Evolutionary conservation across 2,797 vertebrate species (phyloP).

Genomic region (Sebastes hopkinsi): DNA sequence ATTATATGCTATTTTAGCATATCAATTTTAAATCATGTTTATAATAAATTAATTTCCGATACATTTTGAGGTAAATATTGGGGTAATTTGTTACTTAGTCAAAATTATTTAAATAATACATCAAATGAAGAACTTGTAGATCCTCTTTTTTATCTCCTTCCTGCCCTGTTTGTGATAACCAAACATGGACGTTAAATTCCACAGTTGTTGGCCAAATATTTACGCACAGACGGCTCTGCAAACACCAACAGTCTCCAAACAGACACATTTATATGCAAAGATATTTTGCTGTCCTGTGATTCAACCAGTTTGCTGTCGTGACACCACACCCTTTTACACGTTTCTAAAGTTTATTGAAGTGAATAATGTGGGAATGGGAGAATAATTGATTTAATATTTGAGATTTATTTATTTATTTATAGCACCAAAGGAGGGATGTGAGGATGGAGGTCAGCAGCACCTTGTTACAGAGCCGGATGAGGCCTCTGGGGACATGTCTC

Average conservation of each 20-base stretch:
- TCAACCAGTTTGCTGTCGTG: not conserved
- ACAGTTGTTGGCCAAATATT: constrained; percentile 32
- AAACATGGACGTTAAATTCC: constrained; percentile 3
- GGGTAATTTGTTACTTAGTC: too few relatives aligned
- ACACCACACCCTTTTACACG: not conserved
- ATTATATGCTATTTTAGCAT: too few relatives aligned
- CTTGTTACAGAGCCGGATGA: not conserved
- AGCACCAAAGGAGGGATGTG: not conserved
- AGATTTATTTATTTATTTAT: not conserved
- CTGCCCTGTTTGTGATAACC: not conserved
- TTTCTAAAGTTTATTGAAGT: not conserved
- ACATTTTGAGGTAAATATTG: too few relatives aligned
- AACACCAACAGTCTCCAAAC: not conserved
- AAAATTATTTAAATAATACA: too few relatives aligned
- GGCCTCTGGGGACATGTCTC: too few relatives aligned
- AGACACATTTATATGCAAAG: not conserved
- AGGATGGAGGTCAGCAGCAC: not conserved
- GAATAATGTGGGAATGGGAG: not conserved
- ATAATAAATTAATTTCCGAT: too few relatives aligned
- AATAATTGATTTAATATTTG: not conserved
- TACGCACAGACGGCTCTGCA: constrained; percentile 1
- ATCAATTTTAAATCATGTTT: too few relatives aligned
- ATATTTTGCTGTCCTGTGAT: constrained; percentile 28
- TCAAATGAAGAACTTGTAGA: not conserved
- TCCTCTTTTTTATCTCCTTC: too few relatives aligned